Conservation (phyloP, 2,888 invertebrate species). For the Lypha dubia region DNA sequence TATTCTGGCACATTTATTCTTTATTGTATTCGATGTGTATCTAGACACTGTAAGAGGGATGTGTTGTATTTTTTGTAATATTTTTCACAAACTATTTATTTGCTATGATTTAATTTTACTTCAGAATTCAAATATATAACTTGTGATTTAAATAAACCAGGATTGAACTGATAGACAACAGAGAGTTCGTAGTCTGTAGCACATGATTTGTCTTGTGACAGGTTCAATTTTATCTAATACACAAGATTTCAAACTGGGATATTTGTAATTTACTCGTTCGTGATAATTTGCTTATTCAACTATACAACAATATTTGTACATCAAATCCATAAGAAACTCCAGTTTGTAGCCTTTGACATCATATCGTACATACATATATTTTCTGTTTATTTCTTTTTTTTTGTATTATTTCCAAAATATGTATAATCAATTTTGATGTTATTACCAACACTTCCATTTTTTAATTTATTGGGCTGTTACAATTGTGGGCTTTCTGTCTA, state of each 20-base stretch:
- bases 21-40: not conserved
- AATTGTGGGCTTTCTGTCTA: conserved; percentile 58
- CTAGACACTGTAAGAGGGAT: not conserved
- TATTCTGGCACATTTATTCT: conserved; percentile 31
- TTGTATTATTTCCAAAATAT: conserved; percentile 14
- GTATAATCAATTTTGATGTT: conserved; percentile 80
- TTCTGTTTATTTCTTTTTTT: conserved; percentile 3
- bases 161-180: too few relatives aligned
- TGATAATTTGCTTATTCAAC: conserved; percentile 25
- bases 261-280: too few relatives aligned
- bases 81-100: not conserved
- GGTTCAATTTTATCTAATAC: too few relatives aligned
- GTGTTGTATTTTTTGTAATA: not conserved
- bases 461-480: conserved; percentile 58
- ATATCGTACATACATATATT: not conserved
- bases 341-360: conserved; percentile 20
- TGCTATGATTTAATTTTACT: not conserved
- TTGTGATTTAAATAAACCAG: too few relatives aligned
- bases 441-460: conserved; percentile 78
- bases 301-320: conserved; percentile 39
- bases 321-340: not conserved
- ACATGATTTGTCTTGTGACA: too few relatives aligned
- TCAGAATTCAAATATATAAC: too few relatives aligned
- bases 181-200: too few relatives aligned
- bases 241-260: too few relatives aligned